These are phyloP conservation scores for Leptobrachium leishanense DNA, from an alignment of 2,113 vertebrate genomes.

Conservation along the genomic window DNA sequence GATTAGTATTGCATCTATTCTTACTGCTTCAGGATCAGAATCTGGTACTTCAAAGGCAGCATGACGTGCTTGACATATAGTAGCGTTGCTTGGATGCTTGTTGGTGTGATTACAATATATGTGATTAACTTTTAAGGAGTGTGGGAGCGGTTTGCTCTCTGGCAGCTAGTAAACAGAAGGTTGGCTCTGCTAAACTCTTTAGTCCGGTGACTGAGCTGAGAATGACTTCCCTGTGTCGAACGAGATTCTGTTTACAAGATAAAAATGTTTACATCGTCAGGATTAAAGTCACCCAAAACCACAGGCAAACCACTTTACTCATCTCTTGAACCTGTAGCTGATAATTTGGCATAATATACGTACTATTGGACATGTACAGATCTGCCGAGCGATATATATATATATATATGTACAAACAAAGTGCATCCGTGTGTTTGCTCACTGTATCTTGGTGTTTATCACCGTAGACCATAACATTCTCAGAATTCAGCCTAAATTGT, in stretches of 20 bases:
- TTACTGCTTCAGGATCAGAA: slow-evolving; percentile 41
- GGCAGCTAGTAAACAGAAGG: slow-evolving; percentile 55
- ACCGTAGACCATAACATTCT: too few relatives aligned
- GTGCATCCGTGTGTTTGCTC: background rate
- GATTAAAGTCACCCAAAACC: background rate
- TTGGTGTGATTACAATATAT: slow-evolving; percentile 50
- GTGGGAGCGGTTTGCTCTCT: slow-evolving; percentile 55
- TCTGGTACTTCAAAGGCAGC: slow-evolving; percentile 55
- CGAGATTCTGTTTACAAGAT: background rate
- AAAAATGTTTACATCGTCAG: background rate
- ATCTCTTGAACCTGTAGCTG: background rate
- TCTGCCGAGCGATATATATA: background rate
- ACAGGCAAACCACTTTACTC: background rate
- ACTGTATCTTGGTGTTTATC: background rate
- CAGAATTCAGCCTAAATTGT: too few relatives aligned
- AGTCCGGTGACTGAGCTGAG: background rate
- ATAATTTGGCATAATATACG: background rate
- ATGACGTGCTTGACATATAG: slow-evolving; percentile 26
- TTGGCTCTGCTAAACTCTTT: background rate
- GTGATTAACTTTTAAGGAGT: slow-evolving; percentile 50
- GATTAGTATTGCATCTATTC: slow-evolving; percentile 53
- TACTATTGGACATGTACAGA: background rate
- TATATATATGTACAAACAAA: background rate
- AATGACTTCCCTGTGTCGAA: background rate
- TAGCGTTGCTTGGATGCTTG: slow-evolving; percentile 44